phyloP scores from a whole-genome alignment of 1,140 invertebrate genomes.

The Hestina assimilis region DNA sequence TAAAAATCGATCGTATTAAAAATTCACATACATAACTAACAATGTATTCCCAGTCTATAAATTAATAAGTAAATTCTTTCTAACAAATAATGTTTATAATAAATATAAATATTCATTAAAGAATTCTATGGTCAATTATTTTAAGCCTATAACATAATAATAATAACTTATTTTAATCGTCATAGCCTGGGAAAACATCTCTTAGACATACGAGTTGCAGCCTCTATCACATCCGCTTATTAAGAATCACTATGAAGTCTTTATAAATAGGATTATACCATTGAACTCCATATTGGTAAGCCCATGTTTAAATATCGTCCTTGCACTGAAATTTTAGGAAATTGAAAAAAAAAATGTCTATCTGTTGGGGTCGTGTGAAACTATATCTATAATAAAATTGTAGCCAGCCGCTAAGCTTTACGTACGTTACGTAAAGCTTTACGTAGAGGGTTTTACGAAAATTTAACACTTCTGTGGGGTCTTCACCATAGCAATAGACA shows the following conservation, averaged over 20 bases:
- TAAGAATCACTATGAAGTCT: constrained; percentile 37
- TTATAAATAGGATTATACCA: constrained; percentile 19
- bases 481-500: too few species aligned
- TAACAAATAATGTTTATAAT: too few species aligned
- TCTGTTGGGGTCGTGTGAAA: background rate
- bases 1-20: constrained; percentile 5
- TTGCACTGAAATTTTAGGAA: too few species aligned
- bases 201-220: constrained; percentile 30
- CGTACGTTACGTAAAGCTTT: too few species aligned
- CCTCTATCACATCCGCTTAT: constrained; percentile 60
- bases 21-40: background rate
- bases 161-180: too few species aligned
- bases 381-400: background rate
- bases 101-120: too few species aligned
- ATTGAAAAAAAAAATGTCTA: too few species aligned
- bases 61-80: background rate
- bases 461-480: too few species aligned
- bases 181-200: constrained; percentile 13
- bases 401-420: too few species aligned
- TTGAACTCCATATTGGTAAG: background rate
- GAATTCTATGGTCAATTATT: too few species aligned
- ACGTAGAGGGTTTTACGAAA: too few species aligned
- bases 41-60: constrained; percentile 13
- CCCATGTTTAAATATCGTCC: background rate
- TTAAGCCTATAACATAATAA: too few species aligned